Evolutionary conservation across 2,888 invertebrate species (phyloP).

Genomic region (Tineola bisselliella): DNA sequence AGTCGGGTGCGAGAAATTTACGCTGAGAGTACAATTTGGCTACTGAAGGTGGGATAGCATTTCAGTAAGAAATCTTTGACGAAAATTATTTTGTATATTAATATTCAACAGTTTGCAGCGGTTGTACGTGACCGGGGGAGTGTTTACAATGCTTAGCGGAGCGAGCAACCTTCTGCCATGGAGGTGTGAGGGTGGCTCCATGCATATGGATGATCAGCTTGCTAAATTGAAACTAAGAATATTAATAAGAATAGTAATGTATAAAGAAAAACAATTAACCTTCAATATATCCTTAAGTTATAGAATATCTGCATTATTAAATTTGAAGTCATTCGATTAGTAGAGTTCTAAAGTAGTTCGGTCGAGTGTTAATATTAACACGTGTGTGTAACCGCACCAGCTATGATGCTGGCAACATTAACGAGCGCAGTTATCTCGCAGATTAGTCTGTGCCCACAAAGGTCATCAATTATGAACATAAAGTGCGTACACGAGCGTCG

Average conservation of each 20-base stretch:
- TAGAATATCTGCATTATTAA: too few relatives aligned
- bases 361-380: neutral
- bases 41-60: neutral
- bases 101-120: constrained; percentile 61
- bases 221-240: constrained; percentile 11
- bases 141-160: constrained; percentile 60
- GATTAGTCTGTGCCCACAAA: constrained; percentile 11
- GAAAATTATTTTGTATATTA: constrained; percentile 47
- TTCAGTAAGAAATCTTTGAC: constrained; percentile 31
- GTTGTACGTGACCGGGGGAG: constrained; percentile 54
- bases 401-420: constrained; percentile 8
- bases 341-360: neutral
- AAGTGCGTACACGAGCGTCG: constrained; percentile 11
- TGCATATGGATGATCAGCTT: constrained; percentile 30
- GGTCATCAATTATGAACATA: constrained; percentile 12
- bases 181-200: constrained; percentile 22
- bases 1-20: constrained; percentile 21
- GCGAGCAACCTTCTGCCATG: constrained; percentile 34
- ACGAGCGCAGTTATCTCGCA: constrained; percentile 7
- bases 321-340: too few relatives aligned
- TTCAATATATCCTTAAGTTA: neutral
- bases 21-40: constrained; percentile 20
- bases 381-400: neutral
- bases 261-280: neutral
- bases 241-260: neutral